These are phyloP conservation scores for Drosophila borealis DNA, from an alignment of 2,888 invertebrate genomes.

Conservation along the genomic window DNA sequence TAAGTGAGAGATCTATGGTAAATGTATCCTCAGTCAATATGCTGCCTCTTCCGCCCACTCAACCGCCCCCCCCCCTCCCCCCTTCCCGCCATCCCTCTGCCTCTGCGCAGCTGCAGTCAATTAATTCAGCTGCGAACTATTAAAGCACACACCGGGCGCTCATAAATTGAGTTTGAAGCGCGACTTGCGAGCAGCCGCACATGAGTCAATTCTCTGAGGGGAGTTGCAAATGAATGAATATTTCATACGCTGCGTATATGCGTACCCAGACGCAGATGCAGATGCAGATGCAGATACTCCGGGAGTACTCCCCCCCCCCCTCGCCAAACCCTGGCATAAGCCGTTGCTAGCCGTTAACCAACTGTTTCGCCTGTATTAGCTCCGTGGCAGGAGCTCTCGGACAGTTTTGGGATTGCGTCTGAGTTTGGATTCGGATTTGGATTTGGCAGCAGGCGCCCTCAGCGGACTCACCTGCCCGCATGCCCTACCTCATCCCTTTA, in stretches of 20 bases:
- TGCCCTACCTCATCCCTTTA: slow-evolving; percentile 19
- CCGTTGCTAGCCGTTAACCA: slow-evolving; percentile 27
- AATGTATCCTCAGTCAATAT: slow-evolving; percentile 57
- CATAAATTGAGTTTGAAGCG: slow-evolving; percentile 76
- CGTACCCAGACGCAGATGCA: slow-evolving; percentile 38
- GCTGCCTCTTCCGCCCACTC: too few relatives aligned
- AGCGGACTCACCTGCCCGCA: slow-evolving; percentile 59
- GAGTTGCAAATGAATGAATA: slow-evolving; percentile 79
- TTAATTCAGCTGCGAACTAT: slow-evolving; percentile 80
- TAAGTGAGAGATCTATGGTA: slow-evolving; percentile 71
- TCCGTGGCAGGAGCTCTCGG: slow-evolving; percentile 49
- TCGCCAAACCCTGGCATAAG: not conserved
- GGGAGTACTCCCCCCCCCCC: not conserved
- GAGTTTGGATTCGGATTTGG: slow-evolving; percentile 32
- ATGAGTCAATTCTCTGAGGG: slow-evolving; percentile 74
- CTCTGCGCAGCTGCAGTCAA: slow-evolving; percentile 64
- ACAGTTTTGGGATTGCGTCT: slow-evolving; percentile 31
- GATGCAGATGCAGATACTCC: slow-evolving; percentile 29
- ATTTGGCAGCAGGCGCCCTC: slow-evolving; percentile 27
- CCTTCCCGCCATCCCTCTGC: not conserved
- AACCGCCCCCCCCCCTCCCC: not conserved
- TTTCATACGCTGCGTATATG: slow-evolving; percentile 69
- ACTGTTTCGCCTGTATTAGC: slow-evolving; percentile 54
- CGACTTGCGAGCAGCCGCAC: slow-evolving; percentile 58
- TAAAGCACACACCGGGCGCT: slow-evolving; percentile 80